phyloP scores from a whole-genome alignment of 2,113 vertebrate species.

The Columbina picui region DNA sequence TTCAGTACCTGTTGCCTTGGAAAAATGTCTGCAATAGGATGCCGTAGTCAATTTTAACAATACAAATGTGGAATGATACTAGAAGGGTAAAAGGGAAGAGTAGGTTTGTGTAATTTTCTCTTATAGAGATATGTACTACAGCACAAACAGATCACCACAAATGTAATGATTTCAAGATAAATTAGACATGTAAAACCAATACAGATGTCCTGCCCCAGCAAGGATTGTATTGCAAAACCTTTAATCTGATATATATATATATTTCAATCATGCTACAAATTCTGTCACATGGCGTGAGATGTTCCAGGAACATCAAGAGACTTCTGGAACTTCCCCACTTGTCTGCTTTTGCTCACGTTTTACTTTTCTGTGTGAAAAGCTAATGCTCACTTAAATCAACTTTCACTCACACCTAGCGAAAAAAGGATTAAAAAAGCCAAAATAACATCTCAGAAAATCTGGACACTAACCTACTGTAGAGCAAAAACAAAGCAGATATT shows the following conservation, averaged over 20 bases:
- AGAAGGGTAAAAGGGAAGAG: conserved; percentile 26
- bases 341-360: background rate
- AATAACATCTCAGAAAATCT: background rate
- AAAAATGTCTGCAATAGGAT: background rate
- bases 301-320: background rate
- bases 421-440: background rate
- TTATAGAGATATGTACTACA: background rate
- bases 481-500: background rate
- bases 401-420: background rate
- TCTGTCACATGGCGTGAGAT: background rate
- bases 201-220: background rate
- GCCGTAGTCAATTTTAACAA: conserved; percentile 41
- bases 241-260: background rate
- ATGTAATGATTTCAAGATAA: conserved; percentile 3
- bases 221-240: background rate
- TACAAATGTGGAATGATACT: conserved; percentile 2
- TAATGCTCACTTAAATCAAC: background rate
- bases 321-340: background rate
- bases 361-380: background rate
- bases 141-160: background rate
- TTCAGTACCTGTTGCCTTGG: conserved; percentile 7
- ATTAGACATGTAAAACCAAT: background rate
- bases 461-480: background rate
- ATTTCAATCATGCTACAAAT: background rate
- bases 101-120: conserved; percentile 3